Percentiles rank a stretch among this genome's conserved stretches.
These are phyloP conservation scores for Pteria penguin DNA, from an alignment of 2,888 invertebrate genomes.

Conservation along the genomic window DNA sequence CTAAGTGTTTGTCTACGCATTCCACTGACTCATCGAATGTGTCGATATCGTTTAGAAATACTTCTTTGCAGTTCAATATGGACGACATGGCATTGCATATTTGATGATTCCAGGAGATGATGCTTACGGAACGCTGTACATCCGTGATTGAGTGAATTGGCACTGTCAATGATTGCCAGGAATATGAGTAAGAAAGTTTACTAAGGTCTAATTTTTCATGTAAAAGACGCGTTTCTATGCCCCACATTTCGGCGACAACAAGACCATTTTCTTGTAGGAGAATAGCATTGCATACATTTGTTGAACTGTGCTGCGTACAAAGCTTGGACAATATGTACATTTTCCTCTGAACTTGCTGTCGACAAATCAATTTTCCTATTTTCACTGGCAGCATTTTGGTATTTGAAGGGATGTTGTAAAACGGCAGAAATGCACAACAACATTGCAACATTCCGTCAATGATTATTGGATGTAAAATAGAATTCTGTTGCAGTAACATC, in stretches of 20 bases:
- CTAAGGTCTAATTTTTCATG: neutral
- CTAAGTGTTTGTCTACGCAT: neutral
- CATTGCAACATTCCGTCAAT: slow-evolving; percentile 29
- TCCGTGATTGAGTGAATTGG: no score
- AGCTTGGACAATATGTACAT: slow-evolving; percentile 31
- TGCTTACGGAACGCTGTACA: neutral
- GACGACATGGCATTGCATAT: no score
- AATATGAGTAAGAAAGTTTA: neutral
- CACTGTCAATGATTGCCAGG: no score
- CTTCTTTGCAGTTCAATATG: no score
- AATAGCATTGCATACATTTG: slow-evolving; percentile 43
- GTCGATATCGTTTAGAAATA: no score
- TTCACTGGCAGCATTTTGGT: slow-evolving; percentile 10
- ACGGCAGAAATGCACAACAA: neutral
- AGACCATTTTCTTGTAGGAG: slow-evolving; percentile 53
- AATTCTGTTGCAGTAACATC: neutral
- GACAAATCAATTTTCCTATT: neutral
- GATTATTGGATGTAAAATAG: slow-evolving; percentile 19
- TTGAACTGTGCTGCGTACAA: neutral
- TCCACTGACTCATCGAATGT: no score
- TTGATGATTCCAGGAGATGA: neutral
- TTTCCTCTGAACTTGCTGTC: neutral
- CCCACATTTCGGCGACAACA: slow-evolving; percentile 58
- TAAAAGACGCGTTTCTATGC: slow-evolving; percentile 29
- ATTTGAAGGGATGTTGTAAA: neutral